These are phyloP conservation scores for Drosophila sulfurigaster DNA, from an alignment of 1,140 invertebrate genomes.

Conservation along the genomic window DNA sequence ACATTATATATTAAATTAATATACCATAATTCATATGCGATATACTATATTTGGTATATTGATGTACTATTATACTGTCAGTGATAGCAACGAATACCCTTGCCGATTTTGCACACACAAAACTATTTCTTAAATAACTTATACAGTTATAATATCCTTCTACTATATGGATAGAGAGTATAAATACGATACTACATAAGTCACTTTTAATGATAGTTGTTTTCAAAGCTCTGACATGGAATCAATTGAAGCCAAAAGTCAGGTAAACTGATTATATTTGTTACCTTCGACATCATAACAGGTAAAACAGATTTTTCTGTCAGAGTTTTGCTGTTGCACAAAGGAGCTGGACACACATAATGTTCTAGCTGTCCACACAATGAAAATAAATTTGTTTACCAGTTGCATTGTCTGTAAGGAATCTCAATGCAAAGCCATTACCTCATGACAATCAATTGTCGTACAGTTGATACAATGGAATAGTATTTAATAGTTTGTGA, in stretches of 20 bases:
- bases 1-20: too few relatives aligned
- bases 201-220: not conserved
- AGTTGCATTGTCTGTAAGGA: conserved; percentile 17
- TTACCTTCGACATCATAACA: conserved; percentile 16
- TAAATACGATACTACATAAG: not conserved
- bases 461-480: not conserved
- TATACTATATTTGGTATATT: too few relatives aligned
- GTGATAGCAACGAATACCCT: too few relatives aligned
- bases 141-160: too few relatives aligned
- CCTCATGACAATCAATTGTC: not conserved
- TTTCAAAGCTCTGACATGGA: not conserved
- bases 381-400: conserved; percentile 7
- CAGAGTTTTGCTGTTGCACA: conserved; percentile 35
- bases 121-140: too few relatives aligned
- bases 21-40: too few relatives aligned
- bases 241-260: not conserved
- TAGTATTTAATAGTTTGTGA: not conserved
- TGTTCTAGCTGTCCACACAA: conserved; percentile 1
- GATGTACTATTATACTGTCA: too few relatives aligned
- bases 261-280: conserved; percentile 33
- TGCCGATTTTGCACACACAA: too few relatives aligned
- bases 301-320: conserved; percentile 32
- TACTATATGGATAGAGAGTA: too few relatives aligned
- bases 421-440: conserved; percentile 6
- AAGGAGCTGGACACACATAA: conserved; percentile 30